These are phyloP conservation scores for Deroplatys truncata DNA, from an alignment of 2,888 invertebrate species.

Conservation along the genomic window DNA sequence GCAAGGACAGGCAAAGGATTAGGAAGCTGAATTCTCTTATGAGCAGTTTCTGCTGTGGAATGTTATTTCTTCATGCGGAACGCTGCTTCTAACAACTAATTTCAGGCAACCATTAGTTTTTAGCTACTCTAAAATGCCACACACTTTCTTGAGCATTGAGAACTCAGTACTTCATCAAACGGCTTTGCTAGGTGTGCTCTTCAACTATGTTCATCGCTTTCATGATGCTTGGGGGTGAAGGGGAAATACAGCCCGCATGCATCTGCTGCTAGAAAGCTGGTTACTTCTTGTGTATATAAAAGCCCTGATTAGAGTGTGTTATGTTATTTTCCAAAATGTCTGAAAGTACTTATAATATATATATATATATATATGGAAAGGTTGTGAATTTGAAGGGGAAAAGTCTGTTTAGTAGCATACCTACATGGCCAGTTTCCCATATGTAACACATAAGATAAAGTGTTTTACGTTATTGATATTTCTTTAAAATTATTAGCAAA, in stretches of 20 bases:
- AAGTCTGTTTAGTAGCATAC: too few species aligned
- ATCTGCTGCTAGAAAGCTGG: background rate
- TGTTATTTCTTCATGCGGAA: background rate
- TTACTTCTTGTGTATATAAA: background rate
- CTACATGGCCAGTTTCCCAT: too few species aligned
- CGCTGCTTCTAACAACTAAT: background rate
- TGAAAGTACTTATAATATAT: too few species aligned
- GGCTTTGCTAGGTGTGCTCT: background rate
- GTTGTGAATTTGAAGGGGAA: too few species aligned
- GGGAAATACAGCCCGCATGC: background rate
- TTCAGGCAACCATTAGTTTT: background rate
- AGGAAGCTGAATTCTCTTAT: background rate
- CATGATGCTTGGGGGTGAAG: background rate
- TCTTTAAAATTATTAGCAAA: too few species aligned
- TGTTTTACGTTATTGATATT: too few species aligned
- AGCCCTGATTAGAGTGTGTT: background rate
- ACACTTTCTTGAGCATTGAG: background rate
- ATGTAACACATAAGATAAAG: too few species aligned
- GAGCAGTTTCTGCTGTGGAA: too few species aligned
- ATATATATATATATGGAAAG: too few species aligned
- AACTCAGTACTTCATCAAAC: background rate
- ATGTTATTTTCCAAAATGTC: too few species aligned
- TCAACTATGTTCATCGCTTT: conserved; percentile 11
- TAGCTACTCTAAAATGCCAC: background rate
- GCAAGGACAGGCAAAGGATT: background rate